Evolutionary conservation across 2,888 invertebrate genomes (phyloP).

Genomic region (Linnaemya vulpina): DNA sequence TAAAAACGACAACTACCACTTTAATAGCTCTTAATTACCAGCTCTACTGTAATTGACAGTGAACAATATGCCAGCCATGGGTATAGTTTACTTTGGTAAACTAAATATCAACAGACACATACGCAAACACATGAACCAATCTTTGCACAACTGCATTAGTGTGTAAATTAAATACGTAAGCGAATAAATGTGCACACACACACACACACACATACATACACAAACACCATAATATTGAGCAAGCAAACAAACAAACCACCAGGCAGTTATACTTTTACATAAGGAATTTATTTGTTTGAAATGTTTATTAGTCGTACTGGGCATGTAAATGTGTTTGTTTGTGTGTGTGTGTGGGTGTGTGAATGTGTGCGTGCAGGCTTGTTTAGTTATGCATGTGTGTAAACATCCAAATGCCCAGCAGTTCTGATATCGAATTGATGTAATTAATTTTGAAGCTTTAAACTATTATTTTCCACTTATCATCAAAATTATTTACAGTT

Average conservation of each 20-base stretch:
- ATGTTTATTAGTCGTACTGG: conserved; percentile 51
- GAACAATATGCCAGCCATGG: conserved; percentile 69
- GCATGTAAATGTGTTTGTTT: neutral
- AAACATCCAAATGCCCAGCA: neutral
- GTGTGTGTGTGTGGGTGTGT: conserved; percentile 2
- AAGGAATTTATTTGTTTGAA: conserved; percentile 58
- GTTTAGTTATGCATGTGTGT: conserved; percentile 7
- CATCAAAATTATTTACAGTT: no score
- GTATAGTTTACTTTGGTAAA: conserved; percentile 64
- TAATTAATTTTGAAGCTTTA: no score
- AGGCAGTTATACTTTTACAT: conserved; percentile 36
- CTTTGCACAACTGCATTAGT: conserved; percentile 22
- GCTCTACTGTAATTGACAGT: conserved; percentile 72
- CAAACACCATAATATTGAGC: no score
- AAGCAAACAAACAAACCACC: conserved; percentile 29
- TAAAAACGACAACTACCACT: conserved; percentile 60
- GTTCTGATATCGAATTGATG: neutral
- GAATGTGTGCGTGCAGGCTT: neutral
- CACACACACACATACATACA: neutral
- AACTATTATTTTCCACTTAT: no score
- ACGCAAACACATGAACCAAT: conserved; percentile 6
- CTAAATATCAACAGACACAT: conserved; percentile 53
- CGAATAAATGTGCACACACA: no score
- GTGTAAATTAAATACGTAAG: conserved; percentile 20
- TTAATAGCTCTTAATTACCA: conserved; percentile 72